Percentiles rank a stretch among this genome's conserved stretches.
These are phyloP conservation scores for Cottus gobio DNA, from an alignment of 2,113 vertebrate genomes.

Conservation along the genomic window DNA sequence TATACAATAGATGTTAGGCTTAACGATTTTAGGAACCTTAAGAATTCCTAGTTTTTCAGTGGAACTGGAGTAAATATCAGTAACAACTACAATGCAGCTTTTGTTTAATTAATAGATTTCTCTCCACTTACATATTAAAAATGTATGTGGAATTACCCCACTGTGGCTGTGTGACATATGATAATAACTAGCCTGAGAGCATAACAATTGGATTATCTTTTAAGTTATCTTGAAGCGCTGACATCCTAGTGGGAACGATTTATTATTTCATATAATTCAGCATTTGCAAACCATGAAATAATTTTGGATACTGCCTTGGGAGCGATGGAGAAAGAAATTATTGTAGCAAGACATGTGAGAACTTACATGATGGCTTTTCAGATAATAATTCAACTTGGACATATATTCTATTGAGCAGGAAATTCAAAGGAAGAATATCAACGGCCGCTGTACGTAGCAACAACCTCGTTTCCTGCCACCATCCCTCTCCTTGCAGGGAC, in stretches of 20 bases:
- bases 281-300: slow-evolving; percentile 26
- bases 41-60: neutral
- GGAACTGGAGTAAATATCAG: neutral
- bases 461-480: neutral
- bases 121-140: slow-evolving; percentile 13
- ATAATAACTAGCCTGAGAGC: slow-evolving; percentile 20
- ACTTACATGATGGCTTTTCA: slow-evolving; percentile 9
- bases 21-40: neutral
- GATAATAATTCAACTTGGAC: slow-evolving; percentile 1
- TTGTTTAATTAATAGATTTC: slow-evolving; percentile 11
- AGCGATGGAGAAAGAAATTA: neutral
- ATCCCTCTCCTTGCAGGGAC: neutral
- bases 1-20: neutral
- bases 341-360: slow-evolving; percentile 6
- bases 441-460: neutral
- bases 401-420: slow-evolving; percentile 7
- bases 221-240: slow-evolving; percentile 26
- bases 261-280: slow-evolving; percentile 35
- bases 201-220: slow-evolving; percentile 28
- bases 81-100: neutral
- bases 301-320: neutral
- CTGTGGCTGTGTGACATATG: slow-evolving; percentile 22
- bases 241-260: slow-evolving; percentile 23
- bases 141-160: slow-evolving; percentile 5
- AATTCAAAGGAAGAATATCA: neutral